Evolutionary conservation across 2,888 invertebrate genomes (phyloP), one percentile per base, ranked within the genome.

Genomic region (Caenorhabditis japonica): DNA sequence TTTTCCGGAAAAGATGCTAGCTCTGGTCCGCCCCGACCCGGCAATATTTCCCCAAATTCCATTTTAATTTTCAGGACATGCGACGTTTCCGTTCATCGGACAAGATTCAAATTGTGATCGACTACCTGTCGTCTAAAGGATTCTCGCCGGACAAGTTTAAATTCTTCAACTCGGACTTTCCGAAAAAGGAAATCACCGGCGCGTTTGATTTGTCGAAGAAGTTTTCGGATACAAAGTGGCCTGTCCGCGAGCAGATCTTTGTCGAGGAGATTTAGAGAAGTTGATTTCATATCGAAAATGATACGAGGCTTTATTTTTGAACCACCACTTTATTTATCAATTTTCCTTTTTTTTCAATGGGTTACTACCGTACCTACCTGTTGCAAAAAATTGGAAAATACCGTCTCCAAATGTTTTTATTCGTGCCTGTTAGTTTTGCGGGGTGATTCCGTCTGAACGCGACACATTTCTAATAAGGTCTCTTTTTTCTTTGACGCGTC

Each of bases 181-280:
- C 86, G 12, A 82, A 81, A 46, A 82, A 83, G 56, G 84, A 86
- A 39, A 81, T 86, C 38, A 70, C 66, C 15, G 93, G 94, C 76
- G 91, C 92, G 77, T 91, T 93, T 89, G 92, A 94, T 89, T 90
- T 90, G 46, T 91, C 90, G 86, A 91, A 92, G 89, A 93, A 94
- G 74, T 90, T 97, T 83, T 91, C 92, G 88, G 92, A 93, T 82
- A 90, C 95, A 82, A 94, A 94, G 89, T 91, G 96, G 85, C 94
- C 91, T 89, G 93, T 94, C 58, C 95, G 96, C 91, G 96, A 96
- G 91, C 95, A 95, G 81, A 92, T 96, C 83, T 94, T 94, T 90
- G 90, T 96, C 84, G 95, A 96, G 90, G 94, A 94, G 90, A 93
- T 94, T 92, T 94, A 92, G 93, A 5, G n/a, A 12, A 8, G 19